Conservation (phyloP, 1,140 invertebrate genomes). For the Oscheius sp. region DNA sequence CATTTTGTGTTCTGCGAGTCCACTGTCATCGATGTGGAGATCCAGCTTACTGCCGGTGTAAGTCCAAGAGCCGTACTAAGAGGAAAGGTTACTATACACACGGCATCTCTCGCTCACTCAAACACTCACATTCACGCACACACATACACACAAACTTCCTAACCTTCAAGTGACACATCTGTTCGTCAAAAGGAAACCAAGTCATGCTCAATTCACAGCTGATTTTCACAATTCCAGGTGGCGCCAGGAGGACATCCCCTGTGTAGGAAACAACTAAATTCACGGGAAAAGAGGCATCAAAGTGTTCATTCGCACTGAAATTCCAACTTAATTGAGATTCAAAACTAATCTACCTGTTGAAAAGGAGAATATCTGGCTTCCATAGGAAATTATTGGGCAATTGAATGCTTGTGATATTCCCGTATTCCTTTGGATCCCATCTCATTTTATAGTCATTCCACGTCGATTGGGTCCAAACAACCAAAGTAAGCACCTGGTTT, state of each 20-base stretch:
- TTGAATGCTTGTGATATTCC: conserved; percentile 84
- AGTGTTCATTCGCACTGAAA: conserved; percentile 89
- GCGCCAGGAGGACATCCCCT: conserved; percentile 90
- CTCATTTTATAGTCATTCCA: conserved; percentile 57
- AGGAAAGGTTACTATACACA: no score
- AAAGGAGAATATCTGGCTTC: conserved; percentile 54
- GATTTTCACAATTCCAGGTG: conserved; percentile 64
- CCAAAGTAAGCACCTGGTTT: conserved; percentile 56
- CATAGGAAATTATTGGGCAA: conserved; percentile 68
- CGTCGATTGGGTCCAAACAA: conserved; percentile 50
- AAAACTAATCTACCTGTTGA: conserved; percentile 47
- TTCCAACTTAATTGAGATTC: conserved; percentile 1
- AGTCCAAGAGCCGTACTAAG: conserved; percentile 88
- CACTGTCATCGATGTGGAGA: conserved; percentile 50
- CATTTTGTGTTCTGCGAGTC: conserved; percentile 64
- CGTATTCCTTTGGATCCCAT: conserved; percentile 89
- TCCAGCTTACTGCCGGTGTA: conserved; percentile 76
- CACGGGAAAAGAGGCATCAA: conserved; percentile 94
- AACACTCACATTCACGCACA: neutral
- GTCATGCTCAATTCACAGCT: conserved; percentile 33
- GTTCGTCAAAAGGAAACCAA: conserved; percentile 65
- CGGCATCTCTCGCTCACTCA: neutral
- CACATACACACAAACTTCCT: neutral
- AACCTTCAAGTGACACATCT: conserved; percentile 63
- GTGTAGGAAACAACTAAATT: conserved; percentile 94